phyloP scores from a whole-genome alignment of 2,797 vertebrate species.

The Psittacula derbiana region DNA sequence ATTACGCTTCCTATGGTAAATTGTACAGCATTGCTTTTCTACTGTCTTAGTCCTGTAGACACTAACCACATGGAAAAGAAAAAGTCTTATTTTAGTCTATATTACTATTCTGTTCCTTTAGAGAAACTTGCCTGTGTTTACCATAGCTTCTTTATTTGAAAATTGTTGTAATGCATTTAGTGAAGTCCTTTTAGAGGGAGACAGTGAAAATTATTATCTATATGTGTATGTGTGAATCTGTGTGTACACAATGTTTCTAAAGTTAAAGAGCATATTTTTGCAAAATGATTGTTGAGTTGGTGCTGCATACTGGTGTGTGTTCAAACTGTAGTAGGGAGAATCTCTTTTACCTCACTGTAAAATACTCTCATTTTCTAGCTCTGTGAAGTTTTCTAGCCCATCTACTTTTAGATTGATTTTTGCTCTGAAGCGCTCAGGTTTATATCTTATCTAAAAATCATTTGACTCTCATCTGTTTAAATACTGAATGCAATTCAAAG shows the following conservation, averaged over 20 bases:
- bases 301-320: neutral
- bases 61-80: neutral
- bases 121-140: neutral
- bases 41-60: neutral
- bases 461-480: constrained; percentile 22
- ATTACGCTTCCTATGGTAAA: neutral
- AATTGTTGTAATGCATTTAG: neutral
- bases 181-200: neutral
- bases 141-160: neutral
- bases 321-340: neutral
- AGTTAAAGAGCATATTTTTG: neutral
- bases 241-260: neutral
- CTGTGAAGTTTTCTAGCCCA: neutral
- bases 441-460: neutral
- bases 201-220: neutral
- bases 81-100: neutral
- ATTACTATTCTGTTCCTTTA: neutral
- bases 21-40: neutral
- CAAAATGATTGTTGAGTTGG: neutral
- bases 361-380: neutral
- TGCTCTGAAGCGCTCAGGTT: neutral
- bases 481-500: neutral
- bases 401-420: neutral
- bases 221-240: neutral
- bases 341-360: neutral